Evolutionary conservation across 1,140 invertebrate genomes (phyloP).

Genomic region (Polypedilum pembai): DNA sequence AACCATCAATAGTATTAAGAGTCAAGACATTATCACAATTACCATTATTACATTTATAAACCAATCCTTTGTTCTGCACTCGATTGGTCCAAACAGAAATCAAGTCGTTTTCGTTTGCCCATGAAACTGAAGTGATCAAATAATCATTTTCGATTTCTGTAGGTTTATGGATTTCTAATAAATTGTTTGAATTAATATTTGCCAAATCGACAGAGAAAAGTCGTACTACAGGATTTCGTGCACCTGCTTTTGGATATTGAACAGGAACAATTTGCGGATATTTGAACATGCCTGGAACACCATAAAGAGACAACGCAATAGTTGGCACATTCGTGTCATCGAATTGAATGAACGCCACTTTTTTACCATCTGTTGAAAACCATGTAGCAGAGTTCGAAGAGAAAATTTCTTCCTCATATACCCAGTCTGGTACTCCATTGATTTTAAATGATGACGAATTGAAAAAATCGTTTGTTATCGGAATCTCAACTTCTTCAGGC

Average conservation of each 20-base stretch:
- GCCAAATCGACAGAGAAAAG: constrained; percentile 34
- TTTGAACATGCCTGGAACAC: constrained; percentile 56
- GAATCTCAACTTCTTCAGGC: constrained; percentile 40
- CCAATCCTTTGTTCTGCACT: constrained; percentile 60
- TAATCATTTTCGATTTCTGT: constrained; percentile 32
- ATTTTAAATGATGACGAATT: constrained; percentile 45
- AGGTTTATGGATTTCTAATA: not conserved
- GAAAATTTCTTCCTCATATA: constrained; percentile 88
- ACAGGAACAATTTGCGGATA: constrained; percentile 62
- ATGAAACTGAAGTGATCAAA: constrained; percentile 51
- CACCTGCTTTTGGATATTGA: constrained; percentile 77
- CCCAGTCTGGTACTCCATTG: constrained; percentile 72
- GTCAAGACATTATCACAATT: constrained; percentile 33
- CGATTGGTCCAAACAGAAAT: constrained; percentile 79
- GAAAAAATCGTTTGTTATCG: constrained; percentile 54
- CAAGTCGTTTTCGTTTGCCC: constrained; percentile 58
- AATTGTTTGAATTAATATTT: not conserved
- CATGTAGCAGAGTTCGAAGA: constrained; percentile 75
- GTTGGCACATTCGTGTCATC: constrained; percentile 64
- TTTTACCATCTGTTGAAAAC: constrained; percentile 77
- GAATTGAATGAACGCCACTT: constrained; percentile 74
- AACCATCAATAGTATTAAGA: constrained; percentile 50
- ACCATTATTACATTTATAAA: constrained; percentile 37
- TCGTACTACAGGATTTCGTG: constrained; percentile 43
- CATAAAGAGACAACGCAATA: constrained; percentile 60